Base-by-base conservation (phyloP, 2,888 invertebrate species). In the Nemapogon koenigi region DNA sequence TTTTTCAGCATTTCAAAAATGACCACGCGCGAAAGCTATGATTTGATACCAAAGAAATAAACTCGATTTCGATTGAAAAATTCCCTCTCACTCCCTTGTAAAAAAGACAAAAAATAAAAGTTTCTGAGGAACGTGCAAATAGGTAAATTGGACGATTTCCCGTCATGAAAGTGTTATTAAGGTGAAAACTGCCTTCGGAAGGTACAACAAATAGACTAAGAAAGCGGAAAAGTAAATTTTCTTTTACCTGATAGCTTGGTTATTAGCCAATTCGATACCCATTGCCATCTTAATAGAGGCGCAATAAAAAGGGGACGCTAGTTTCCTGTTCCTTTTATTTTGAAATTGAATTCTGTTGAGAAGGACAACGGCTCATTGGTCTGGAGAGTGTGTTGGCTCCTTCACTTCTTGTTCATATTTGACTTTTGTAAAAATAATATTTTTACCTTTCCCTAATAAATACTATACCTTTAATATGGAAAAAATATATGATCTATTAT, bases 231-330 rank as follows among this genome's bases (percentile, higher is more conserved):
- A 72, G 70, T 70, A 68, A 73, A 75, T 76, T 76, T n/a, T 69
- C 68, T 69, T 76, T 70, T 73, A 76, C 76, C 76, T 76, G 76
- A 76, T 76, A 73, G 75, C 66, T 69, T 68, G 59, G 75, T 75
- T 76, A 76, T 75, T 76, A 75, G 75, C 71, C 76, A 70, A 76
- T 76, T 72, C 62, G 63, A 67, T 65, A 65, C 55, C 64, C 70
- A 71, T 73, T 71, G 63, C 69, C 64, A 59, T 68, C 73, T 71
- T 76, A 76, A 75, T 76, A 75, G 76, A 73, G 66, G 70, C 63
- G 57, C 64, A 76, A 76, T 76, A 76, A 76, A 73, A 72, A 62
- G 69, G 69, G 59, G 39, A 59, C 63, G 65, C 59, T 67, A 62
- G 66, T 65, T 64, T 67, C 66, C 31, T 37, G 64, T 62, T 16